Base-by-base conservation (phyloP, 2,113 vertebrate genomes). In the Spea bombifrons region DNA sequence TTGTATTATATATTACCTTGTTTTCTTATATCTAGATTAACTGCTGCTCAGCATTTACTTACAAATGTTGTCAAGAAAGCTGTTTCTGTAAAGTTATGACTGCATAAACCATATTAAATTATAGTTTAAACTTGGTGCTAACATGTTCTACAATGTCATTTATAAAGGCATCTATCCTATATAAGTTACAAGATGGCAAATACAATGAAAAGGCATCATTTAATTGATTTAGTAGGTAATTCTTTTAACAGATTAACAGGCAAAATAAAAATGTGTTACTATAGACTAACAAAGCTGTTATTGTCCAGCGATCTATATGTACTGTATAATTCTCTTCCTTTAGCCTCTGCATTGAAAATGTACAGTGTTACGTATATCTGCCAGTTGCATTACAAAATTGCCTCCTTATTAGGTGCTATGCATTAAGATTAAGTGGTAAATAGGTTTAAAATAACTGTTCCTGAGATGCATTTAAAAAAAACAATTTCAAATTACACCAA, bases 361-460 rank as follows among this genome's bases (percentile, higher is more conserved):
- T 12, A 0, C 5, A 0, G 0, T 47, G 2, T n/a, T 30, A 10
- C 64, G 16, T 30, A 30, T 30, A 30, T 7, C n/a, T 76, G 17
- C 69, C 65, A 0, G 8, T 44, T 52, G 71, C 8, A 44, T 46
- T 64, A 45, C 59, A 71, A 71, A 76, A 2, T 47, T 52, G 17
- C 0, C 8, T 65, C 47, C 7, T 84, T 55, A 44, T 16, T 73
- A 65, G 7, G 53, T 4, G 3, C 57, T 83, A 71, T 75, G 4
- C 61, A 16, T 43, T 5, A 1, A 5, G 57, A 61, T n/a, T 59
- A 71, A 12, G 82, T 68, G 77, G 72, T 45, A 16, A 2, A 78
- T 65, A 13, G 5, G 7, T 82, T 83, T 81, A 72, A 84, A 71
- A 5, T 69, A 66, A 50, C 0, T 48, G 76, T 73, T 77, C 52